Conservation (phyloP, 2,888 invertebrate genomes). For the Furcula furcula region DNA sequence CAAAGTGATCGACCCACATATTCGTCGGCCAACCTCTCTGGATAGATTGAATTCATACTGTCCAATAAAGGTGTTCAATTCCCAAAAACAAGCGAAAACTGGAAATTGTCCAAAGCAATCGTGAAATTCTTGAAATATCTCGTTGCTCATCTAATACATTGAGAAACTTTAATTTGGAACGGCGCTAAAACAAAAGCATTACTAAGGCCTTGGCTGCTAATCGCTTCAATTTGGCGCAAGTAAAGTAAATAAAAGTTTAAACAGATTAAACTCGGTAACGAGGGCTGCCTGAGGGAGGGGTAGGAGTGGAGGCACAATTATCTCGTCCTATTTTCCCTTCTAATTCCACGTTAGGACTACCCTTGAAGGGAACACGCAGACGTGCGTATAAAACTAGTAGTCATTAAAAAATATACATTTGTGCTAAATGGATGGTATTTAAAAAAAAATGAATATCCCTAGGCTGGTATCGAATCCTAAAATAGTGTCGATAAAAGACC, state of each 20-base stretch:
- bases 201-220: conserved; percentile 54
- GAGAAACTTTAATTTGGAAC: conserved; percentile 38
- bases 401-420: no score
- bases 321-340: conserved; percentile 77
- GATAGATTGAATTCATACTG: conserved; percentile 32
- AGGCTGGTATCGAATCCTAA: no score
- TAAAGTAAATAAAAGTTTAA: conserved; percentile 76
- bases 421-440: no score
- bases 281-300: conserved; percentile 41
- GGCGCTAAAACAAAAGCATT: conserved; percentile 44
- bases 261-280: conserved; percentile 75
- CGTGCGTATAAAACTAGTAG: conserved; percentile 30
- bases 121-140: conserved; percentile 25
- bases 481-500: no score
- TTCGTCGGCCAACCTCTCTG: conserved; percentile 24
- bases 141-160: conserved; percentile 24
- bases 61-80: conserved; percentile 36
- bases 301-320: conserved; percentile 60
- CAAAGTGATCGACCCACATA: conserved; percentile 31
- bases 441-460: no score
- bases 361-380: conserved; percentile 38
- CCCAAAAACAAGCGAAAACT: conserved; percentile 17
- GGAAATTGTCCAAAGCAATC: conserved; percentile 6
- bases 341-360: conserved; percentile 70
- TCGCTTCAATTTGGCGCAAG: conserved; percentile 66